Conservation (phyloP, 2,888 invertebrate species). For the Cyaniris semiargus region DNA sequence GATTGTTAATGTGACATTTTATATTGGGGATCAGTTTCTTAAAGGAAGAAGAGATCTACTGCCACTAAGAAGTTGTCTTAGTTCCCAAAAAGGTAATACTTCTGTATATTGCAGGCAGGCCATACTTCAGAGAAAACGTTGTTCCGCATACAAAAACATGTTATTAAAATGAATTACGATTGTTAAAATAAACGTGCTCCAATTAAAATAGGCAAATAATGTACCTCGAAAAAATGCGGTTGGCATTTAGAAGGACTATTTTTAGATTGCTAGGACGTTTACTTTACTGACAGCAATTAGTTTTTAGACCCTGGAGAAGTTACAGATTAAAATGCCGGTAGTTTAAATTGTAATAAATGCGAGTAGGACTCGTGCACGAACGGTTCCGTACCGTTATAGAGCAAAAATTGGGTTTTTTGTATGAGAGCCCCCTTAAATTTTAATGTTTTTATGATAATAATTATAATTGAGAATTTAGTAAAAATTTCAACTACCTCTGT, state of each 20-base stretch:
- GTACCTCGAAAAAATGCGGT: not conserved
- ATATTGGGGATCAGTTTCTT: not conserved
- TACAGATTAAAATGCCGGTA: not conserved
- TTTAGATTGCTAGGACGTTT: constrained; percentile 18
- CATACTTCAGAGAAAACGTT: not conserved
- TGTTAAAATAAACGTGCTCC: not conserved
- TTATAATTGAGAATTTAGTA: too few species aligned
- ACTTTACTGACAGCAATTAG: not conserved
- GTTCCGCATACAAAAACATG: not conserved
- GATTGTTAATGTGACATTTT: not conserved
- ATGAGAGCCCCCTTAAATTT: too few species aligned
- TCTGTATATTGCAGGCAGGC: not conserved
- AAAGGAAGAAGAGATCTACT: too few species aligned
- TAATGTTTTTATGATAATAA: too few species aligned
- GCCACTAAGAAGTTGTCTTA: too few species aligned
- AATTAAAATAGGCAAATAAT: constrained; percentile 12
- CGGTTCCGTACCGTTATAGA: too few species aligned
- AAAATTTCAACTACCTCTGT: too few species aligned
- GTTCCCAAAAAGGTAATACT: too few species aligned
- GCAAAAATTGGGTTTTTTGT: too few species aligned
- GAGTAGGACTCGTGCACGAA: too few species aligned
- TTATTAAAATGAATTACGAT: not conserved
- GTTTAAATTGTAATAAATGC: not conserved
- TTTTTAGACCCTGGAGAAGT: not conserved
- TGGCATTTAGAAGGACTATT: constrained; percentile 13